Evolutionary conservation across 2,888 invertebrate species (phyloP), one percentile per base, ranked within the genome.

Genomic region (Allacma fusca): DNA sequence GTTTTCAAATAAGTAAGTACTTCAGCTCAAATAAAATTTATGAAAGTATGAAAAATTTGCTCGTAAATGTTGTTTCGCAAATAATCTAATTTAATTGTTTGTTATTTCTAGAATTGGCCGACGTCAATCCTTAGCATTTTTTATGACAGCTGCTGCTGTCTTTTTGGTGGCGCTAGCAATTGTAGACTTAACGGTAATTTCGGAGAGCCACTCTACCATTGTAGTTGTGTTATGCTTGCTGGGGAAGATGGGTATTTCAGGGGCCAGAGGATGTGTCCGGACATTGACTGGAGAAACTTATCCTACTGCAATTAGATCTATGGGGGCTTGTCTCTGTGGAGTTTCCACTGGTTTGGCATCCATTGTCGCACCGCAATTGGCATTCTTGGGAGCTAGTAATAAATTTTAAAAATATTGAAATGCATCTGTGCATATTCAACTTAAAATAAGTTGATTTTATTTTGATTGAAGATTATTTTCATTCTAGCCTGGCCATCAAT

Each of bases 1-100:
- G 12, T 44, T 81, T 13, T 71, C 68, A n/a, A 80, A 80, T n/a
- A 76, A 76, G 81, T 78, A 76, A 73, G 40, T 59, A 13, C 19
- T 7, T 23, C 7, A n/a, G 19, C 19, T 59, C 59, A 19, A 59
- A 59, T 59, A 59, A 7, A n/a, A n/a, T n/a, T n/a, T n/a, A n/a
- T n/a, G n/a, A n/a, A n/a, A n/a, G n/a, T n/a, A n/a, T n/a, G n/a
- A n/a, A n/a, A n/a, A n/a, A n/a, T n/a, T n/a, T n/a, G n/a, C n/a
- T n/a, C n/a, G n/a, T n/a, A n/a, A n/a, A n/a, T n/a, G n/a, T n/a
- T n/a, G n/a, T n/a, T n/a, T n/a, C n/a, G n/a, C n/a, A n/a, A n/a
- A n/a, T n/a, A n/a, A n/a, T n/a, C n/a, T n/a, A n/a, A n/a, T n/a
- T n/a, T n/a, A n/a, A n/a, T 59, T 59, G 59, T 7, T 7, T 59